phyloP scores from a whole-genome alignment of 1,140 invertebrate species.

The Bradynema listronoti region DNA sequence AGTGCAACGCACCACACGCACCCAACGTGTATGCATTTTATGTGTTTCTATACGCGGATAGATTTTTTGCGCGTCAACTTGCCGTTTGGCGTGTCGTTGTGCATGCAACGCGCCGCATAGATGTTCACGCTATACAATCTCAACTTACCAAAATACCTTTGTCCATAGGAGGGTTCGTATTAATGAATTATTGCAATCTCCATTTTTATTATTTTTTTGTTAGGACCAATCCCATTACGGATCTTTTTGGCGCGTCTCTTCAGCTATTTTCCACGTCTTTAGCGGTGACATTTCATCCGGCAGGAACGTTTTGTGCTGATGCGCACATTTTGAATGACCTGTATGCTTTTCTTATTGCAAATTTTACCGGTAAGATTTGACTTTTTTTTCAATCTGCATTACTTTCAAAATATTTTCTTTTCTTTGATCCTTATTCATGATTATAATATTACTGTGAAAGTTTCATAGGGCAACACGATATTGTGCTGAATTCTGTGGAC shows the following conservation, averaged over 20 bases:
- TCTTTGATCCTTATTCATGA: slow-evolving; percentile 9
- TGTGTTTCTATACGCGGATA: slow-evolving; percentile 36
- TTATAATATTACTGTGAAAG: no score
- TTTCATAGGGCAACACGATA: slow-evolving; percentile 19
- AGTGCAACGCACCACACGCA: slow-evolving; percentile 29
- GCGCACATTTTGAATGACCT: slow-evolving; percentile 16
- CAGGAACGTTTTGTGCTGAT: slow-evolving; percentile 10
- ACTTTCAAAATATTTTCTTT: background rate
- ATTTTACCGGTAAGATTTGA: slow-evolving; percentile 19
- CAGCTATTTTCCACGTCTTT: slow-evolving; percentile 15
- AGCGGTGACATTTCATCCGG: slow-evolving; percentile 14
- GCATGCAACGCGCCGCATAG: slow-evolving; percentile 29
- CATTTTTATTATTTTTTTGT: slow-evolving; percentile 4
- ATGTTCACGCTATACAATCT: slow-evolving; percentile 39
- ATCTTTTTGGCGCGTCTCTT: slow-evolving; percentile 9
- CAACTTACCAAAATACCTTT: slow-evolving; percentile 40
- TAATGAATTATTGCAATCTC: background rate
- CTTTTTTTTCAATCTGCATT: background rate
- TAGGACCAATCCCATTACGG: background rate
- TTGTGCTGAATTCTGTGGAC: slow-evolving; percentile 46
- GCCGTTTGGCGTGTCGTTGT: slow-evolving; percentile 36
- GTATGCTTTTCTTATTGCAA: slow-evolving; percentile 10
- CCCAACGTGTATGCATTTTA: slow-evolving; percentile 29
- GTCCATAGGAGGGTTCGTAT: background rate
- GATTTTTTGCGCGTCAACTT: slow-evolving; percentile 12